phyloP scores from a whole-genome alignment of 2,888 invertebrate species.

The Crepidodera aurea region DNA sequence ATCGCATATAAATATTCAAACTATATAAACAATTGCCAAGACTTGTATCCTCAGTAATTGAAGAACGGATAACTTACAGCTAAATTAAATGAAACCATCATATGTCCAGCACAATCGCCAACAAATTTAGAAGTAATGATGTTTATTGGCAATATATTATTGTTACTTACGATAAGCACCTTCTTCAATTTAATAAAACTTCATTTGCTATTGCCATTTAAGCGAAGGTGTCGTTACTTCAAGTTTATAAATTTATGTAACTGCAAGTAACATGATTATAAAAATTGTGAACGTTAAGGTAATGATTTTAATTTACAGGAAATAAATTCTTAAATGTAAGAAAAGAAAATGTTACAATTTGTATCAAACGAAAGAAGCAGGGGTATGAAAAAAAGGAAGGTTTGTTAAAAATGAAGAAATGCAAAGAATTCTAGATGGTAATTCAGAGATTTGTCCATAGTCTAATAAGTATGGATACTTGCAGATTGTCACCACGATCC shows the following conservation, averaged over 20 bases:
- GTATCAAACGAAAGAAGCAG: too few species aligned
- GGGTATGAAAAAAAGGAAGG: too few species aligned
- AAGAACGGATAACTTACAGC: not conserved
- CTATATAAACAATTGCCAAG: slow-evolving; percentile 2
- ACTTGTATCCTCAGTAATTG: not conserved
- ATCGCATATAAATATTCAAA: too few species aligned
- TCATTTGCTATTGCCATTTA: not conserved
- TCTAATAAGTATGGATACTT: too few species aligned
- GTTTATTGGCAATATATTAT: not conserved
- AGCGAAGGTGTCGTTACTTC: not conserved
- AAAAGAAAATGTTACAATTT: too few species aligned
- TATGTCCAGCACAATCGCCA: not conserved
- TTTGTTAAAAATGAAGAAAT: too few species aligned
- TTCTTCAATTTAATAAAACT: not conserved
- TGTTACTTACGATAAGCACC: not conserved
- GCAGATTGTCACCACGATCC: too few species aligned
- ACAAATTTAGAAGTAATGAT: not conserved
- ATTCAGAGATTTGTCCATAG: too few species aligned
- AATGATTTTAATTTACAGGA: too few species aligned
- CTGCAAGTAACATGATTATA: not conserved
- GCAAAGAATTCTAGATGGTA: too few species aligned
- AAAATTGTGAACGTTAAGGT: not conserved
- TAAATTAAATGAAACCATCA: not conserved
- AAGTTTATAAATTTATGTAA: not conserved
- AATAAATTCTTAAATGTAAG: too few species aligned